A percentile compares a stretch with the other conserved stretches of the same genome.
phyloP scores from a whole-genome alignment of 2,888 invertebrate species.

The Sisyra nigra region DNA sequence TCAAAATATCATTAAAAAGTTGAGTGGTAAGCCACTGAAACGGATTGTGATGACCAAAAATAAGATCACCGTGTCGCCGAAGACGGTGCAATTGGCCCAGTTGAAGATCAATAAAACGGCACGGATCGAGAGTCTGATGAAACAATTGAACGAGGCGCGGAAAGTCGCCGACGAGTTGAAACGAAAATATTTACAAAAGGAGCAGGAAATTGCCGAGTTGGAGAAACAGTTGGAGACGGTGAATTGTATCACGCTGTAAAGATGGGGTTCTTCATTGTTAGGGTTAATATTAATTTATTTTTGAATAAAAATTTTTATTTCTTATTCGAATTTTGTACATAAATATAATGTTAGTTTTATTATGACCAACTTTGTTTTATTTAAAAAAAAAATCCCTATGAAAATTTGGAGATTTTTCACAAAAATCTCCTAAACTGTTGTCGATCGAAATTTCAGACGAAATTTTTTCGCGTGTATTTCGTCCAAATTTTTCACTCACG shows the following conservation, averaged over 20 bases:
- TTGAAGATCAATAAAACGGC: constrained; percentile 4
- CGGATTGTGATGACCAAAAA: constrained; percentile 25
- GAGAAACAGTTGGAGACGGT: constrained; percentile 22
- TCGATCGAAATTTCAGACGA: too few species aligned
- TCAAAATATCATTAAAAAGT: constrained; percentile 14
- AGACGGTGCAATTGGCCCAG: constrained; percentile 11
- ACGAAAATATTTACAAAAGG: constrained; percentile 21
- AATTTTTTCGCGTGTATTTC: too few species aligned
- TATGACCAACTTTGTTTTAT: too few species aligned
- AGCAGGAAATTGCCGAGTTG: constrained; percentile 22
- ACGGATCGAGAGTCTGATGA: constrained; percentile 18
- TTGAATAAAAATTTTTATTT: too few species aligned
- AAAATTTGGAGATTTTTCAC: too few species aligned
- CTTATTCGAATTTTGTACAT: too few species aligned
- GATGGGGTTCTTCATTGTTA: neutral
- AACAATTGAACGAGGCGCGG: constrained; percentile 22
- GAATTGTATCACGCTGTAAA: too few species aligned
- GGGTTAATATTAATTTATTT: too few species aligned
- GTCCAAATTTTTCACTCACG: too few species aligned
- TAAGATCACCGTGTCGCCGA: constrained; percentile 18
- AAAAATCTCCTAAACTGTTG: too few species aligned
- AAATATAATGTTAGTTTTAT: too few species aligned
- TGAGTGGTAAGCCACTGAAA: constrained; percentile 17
- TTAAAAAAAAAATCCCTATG: too few species aligned
- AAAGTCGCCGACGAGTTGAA: constrained; percentile 24